phyloP scores from a whole-genome alignment of 2,888 invertebrate genomes.

The Lochmaea capreae region DNA sequence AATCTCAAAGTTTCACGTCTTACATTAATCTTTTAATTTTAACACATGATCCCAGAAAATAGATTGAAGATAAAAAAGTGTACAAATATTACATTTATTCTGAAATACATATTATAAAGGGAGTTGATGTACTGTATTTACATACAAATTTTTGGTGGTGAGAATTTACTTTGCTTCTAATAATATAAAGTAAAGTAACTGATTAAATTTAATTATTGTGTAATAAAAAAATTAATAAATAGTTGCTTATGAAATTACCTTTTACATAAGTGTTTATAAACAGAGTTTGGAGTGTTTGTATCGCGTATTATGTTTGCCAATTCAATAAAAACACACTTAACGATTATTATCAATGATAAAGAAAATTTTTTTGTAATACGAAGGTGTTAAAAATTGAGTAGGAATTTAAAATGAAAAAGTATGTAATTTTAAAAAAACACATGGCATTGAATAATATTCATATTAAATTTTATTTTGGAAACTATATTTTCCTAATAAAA shows the following conservation, averaged over 20 bases:
- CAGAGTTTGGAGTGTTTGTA: constrained; percentile 5
- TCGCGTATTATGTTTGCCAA: background rate
- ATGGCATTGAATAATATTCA: no score
- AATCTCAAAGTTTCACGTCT: no score
- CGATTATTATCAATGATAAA: background rate
- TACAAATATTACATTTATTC: no score
- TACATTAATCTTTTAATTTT: no score
- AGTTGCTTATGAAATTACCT: background rate
- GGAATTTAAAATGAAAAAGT: background rate
- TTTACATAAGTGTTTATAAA: constrained; percentile 7
- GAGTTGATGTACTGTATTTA: no score
- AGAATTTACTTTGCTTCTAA: background rate
- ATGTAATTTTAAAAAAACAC: no score
- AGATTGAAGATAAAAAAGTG: no score
- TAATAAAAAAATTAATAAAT: background rate
- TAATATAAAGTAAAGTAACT: background rate
- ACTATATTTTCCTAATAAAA: no score
- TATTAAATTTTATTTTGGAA: no score
- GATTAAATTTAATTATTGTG: background rate
- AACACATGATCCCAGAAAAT: no score
- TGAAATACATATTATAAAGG: no score
- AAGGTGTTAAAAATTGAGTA: background rate
- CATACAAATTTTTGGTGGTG: no score
- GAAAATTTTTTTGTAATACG: background rate
- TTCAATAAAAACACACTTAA: constrained; percentile 1